These are phyloP conservation scores for Hippoglossus stenolepis DNA, from an alignment of 2,113 vertebrate species.

Conservation along the genomic window DNA sequence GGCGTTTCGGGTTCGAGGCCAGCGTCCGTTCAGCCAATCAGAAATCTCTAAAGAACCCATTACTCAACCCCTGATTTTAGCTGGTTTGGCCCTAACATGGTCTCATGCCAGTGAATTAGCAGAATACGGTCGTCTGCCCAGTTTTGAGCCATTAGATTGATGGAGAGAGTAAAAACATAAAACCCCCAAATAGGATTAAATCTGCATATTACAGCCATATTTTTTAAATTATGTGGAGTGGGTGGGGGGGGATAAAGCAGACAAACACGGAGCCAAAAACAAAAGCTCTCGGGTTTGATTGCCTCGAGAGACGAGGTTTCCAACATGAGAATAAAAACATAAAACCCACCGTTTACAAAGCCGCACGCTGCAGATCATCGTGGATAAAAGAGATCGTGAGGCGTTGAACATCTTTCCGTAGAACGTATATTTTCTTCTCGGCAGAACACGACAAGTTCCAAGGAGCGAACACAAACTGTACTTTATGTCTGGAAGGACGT, in stretches of 20 bases:
- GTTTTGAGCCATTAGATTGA: constrained; percentile 49
- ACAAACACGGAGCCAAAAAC: constrained; percentile 1
- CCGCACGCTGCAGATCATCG: too few species aligned
- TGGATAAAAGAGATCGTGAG: too few species aligned
- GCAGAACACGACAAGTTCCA: too few species aligned
- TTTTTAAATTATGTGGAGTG: constrained; percentile 46
- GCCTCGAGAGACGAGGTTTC: background rate
- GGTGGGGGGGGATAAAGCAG: background rate
- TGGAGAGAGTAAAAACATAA: constrained; percentile 15
- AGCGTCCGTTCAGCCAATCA: constrained; percentile 14
- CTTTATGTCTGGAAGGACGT: background rate
- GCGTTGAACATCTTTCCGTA: too few species aligned
- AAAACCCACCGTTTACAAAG: too few species aligned
- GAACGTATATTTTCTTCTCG: too few species aligned
- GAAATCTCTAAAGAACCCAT: background rate
- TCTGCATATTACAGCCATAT: constrained; percentile 32
- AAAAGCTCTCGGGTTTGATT: background rate
- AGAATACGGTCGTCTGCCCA: constrained; percentile 17
- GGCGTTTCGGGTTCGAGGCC: background rate
- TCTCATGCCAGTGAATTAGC: constrained; percentile 21
- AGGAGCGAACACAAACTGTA: too few species aligned
- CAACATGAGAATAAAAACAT: background rate
- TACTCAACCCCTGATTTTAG: constrained; percentile 22
- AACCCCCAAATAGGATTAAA: constrained; percentile 32
- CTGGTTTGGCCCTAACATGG: background rate